These are phyloP conservation scores for Anomalospiza imberbis DNA, from an alignment of 2,797 vertebrate genomes.

Conservation along the genomic window DNA sequence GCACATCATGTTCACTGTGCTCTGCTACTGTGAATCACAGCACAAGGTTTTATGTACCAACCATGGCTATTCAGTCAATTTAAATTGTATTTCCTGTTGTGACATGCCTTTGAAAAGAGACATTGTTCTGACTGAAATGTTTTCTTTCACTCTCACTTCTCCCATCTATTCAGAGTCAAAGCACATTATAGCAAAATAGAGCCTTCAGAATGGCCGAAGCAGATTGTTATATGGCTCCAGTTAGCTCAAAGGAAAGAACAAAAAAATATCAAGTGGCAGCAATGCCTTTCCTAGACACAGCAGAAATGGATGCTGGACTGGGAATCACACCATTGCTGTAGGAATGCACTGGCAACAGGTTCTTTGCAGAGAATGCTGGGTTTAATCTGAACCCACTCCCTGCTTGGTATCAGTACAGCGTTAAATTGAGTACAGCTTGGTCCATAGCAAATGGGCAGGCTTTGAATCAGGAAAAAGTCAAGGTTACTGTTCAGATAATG, in stretches of 20 bases:
- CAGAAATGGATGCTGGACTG: neutral
- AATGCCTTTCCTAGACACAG: neutral
- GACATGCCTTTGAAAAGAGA: conserved; percentile 50
- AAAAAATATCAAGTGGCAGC: neutral
- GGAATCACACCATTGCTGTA: fast-evolving
- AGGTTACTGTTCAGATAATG: neutral
- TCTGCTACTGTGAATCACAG: neutral
- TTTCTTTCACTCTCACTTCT: conserved; percentile 59
- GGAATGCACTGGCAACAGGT: fast-evolving
- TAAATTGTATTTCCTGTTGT: conserved; percentile 55
- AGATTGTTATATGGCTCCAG: neutral
- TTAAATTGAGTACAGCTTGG: neutral
- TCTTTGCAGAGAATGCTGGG: neutral
- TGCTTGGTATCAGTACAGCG: neutral
- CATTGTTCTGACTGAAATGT: conserved; percentile 51
- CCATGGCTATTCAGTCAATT: conserved; percentile 24
- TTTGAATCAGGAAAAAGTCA: neutral
- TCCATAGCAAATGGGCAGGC: neutral
- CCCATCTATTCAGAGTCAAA: conserved; percentile 24
- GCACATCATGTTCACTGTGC: neutral
- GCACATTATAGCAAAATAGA: neutral
- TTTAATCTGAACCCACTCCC: neutral
- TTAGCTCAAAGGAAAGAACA: neutral
- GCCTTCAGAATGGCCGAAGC: neutral
- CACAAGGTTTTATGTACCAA: neutral